A percentile compares a stretch with the other conserved stretches of the same genome.
These are phyloP conservation scores for Globicephala melas DNA, from an alignment of 2,113 vertebrate genomes.

Conservation along the genomic window DNA sequence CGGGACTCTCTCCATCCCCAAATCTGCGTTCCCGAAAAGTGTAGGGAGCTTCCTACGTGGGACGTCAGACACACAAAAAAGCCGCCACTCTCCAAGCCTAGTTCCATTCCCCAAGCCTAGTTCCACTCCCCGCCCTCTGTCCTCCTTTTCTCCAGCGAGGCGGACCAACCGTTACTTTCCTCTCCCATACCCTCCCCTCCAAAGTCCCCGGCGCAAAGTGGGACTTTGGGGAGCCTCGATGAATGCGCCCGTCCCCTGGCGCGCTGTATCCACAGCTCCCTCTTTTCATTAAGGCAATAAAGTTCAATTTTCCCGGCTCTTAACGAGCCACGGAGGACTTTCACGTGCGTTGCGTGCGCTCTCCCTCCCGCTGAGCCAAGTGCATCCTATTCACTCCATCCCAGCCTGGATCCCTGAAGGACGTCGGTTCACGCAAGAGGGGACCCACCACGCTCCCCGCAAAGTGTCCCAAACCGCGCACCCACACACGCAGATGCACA, in stretches of 20 bases:
- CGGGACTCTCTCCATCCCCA: not conserved
- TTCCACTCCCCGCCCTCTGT: not conserved
- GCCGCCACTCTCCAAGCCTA: not conserved
- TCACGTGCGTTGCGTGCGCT: not conserved
- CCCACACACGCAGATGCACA: not conserved
- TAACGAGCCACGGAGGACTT: not conserved
- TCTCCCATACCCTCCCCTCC: not conserved
- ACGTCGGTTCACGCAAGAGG: constrained; percentile 14
- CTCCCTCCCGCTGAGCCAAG: not conserved
- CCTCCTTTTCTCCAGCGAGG: not conserved
- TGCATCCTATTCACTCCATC: not conserved
- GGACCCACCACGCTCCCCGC: not conserved
- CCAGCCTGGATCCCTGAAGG: constrained; percentile 58
- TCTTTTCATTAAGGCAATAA: constrained; percentile 53
- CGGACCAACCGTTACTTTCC: not conserved
- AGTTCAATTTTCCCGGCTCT: constrained; percentile 60
- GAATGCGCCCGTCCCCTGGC: not conserved
- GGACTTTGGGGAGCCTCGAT: not conserved
- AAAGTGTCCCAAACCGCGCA: constrained; percentile 63
- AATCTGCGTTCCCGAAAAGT: constrained; percentile 36
- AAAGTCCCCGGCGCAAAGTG: constrained; percentile 1
- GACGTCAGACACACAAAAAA: not conserved
- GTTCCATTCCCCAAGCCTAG: not conserved
- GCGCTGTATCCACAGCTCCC: constrained; percentile 9
- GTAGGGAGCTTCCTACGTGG: not conserved